These are phyloP conservation scores for Apogon talboti DNA, from an alignment of 2,797 vertebrate genomes.

Conservation along the genomic window DNA sequence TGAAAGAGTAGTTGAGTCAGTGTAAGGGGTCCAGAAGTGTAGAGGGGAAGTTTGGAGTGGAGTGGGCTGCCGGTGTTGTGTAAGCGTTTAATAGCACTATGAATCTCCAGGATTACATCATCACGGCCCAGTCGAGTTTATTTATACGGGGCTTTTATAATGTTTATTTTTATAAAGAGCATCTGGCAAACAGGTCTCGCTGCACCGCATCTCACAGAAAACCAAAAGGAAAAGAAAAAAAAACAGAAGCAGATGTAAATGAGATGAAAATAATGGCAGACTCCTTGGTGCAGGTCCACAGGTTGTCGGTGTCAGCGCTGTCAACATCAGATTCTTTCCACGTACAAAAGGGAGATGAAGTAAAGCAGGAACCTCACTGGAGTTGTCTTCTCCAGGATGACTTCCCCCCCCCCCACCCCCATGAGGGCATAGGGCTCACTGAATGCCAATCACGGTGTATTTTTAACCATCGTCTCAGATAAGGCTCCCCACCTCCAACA, in stretches of 20 bases:
- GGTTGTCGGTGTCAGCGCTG: constrained; percentile 57
- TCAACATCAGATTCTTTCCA: constrained; percentile 39
- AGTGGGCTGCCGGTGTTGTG: constrained; percentile 69
- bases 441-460: no score
- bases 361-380: no score
- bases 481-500: no score
- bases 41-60: constrained; percentile 60
- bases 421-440: no score
- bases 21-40: constrained; percentile 66
- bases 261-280: constrained; percentile 40
- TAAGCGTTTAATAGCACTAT: constrained; percentile 66
- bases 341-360: no score
- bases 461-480: no score
- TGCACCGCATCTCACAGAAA: constrained; percentile 17
- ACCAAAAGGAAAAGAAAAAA: constrained; percentile 1
- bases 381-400: no score
- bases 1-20: constrained; percentile 71
- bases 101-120: constrained; percentile 71
- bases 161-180: constrained; percentile 60
- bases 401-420: no score
- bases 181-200: constrained; percentile 35
- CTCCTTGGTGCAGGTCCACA: constrained; percentile 31
- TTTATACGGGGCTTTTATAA: constrained; percentile 56
- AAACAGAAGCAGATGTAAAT: constrained; percentile 52
- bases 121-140: constrained; percentile 49